A percentile compares a stretch with the other conserved stretches of the same genome.
Evolutionary conservation across 1,140 invertebrate species (phyloP).

Genomic region (Drosophila baimaii): DNA sequence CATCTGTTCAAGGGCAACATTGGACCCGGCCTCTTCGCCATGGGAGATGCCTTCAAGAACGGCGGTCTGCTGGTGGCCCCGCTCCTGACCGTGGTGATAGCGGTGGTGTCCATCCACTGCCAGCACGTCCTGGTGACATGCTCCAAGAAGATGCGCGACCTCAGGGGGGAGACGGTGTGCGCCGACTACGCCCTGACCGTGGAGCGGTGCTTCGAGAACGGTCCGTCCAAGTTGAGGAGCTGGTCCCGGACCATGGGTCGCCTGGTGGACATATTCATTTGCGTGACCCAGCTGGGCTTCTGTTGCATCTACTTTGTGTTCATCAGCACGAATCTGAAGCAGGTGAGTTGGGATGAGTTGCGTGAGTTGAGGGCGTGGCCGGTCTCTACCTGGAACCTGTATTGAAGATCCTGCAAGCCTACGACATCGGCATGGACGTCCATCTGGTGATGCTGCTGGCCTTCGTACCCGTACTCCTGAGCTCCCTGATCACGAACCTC

Average conservation of each 20-base stretch:
- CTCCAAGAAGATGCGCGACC: constrained; percentile 87
- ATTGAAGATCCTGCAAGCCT: constrained; percentile 88
- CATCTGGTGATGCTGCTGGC: constrained; percentile 89
- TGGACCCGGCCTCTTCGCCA: constrained; percentile 90
- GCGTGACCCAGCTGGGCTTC: constrained; percentile 96
- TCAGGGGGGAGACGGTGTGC: constrained; percentile 84
- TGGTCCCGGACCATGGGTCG: constrained; percentile 87
- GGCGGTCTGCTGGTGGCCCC: constrained; percentile 89
- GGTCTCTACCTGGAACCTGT: not conserved
- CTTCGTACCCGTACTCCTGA: constrained; percentile 89
- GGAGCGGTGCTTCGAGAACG: constrained; percentile 90
- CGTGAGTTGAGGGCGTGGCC: not conserved
- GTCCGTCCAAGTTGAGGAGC: constrained; percentile 87
- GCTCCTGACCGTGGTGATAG: constrained; percentile 87
- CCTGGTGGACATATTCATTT: constrained; percentile 91
- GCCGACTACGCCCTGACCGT: constrained; percentile 92
- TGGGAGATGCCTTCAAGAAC: constrained; percentile 91
- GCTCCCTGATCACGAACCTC: constrained; percentile 90
- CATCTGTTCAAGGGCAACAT: constrained; percentile 91
- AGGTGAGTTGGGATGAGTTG: constrained; percentile 85
- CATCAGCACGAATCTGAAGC: constrained; percentile 91
- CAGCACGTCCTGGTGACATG: constrained; percentile 90
- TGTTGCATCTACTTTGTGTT: constrained; percentile 98
- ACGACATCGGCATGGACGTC: constrained; percentile 86
- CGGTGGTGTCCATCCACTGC: constrained; percentile 89